Base-by-base conservation (phyloP, 2,888 invertebrate genomes). In the Xanthorhoe spadicearia region DNA sequence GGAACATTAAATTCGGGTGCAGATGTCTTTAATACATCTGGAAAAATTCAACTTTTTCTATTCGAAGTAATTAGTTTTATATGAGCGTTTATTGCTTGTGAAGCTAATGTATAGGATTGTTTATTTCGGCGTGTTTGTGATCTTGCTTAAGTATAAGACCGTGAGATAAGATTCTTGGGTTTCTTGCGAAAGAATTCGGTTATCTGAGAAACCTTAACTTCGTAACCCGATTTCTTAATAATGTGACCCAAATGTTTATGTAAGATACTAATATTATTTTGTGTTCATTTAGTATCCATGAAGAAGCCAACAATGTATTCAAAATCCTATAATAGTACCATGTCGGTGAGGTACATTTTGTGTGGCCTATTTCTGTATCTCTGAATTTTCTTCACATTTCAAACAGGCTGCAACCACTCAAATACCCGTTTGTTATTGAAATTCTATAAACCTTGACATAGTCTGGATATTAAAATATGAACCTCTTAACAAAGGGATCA, bases 1-100 rank as follows among this genome's bases (percentile, higher is more conserved):
- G 92, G 86, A 85, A 88, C 87, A 89, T 92, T 91, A 90, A 86
- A 85, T 86, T 87, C 77, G 79, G 82, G 77, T 77, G 86, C 92
- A 91, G 87, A 89, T 91, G 91, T 88, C 86, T 74, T n/a, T 70
- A 69, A 66, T 74, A 78, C 91, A 91, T 90, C 87, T 92, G 92
- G 87, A 81, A 82, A 81, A 78, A 81, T 83, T 86, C 77, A 78
- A 57, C 28, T 67, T 66, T 69, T 66, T 66, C 17, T 52, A 49
- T 53, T 70, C 61, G 64, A 43, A 61, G 59, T 70, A 66, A 72
- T 72, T 70, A 72, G 74, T 72, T 69, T 2, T 61, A 43, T 66
- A 43, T 62, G 57, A 61, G 59, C 58, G 61, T 67, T 67, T 59
- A 63, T 50, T 59, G 46, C 56, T 18, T 58, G 58, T 56, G 61